Evolutionary conservation across 1,140 invertebrate species (phyloP).

Genomic region (Lordiphosa stackelbergi): DNA sequence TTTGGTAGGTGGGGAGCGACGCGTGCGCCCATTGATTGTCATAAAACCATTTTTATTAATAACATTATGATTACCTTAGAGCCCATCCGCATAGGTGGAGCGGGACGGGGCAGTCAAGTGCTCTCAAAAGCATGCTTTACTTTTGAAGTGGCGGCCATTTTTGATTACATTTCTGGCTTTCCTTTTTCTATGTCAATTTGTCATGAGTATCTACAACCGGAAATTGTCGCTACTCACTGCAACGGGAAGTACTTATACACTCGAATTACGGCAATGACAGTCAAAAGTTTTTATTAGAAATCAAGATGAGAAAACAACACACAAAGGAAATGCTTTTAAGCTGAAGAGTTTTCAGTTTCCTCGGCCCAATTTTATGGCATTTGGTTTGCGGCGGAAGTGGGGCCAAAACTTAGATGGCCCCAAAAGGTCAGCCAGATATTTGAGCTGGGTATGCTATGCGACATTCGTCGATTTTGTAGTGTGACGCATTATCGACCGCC

Average conservation of each 20-base stretch:
- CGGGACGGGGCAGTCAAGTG: background rate
- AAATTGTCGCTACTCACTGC: slow-evolving; percentile 38
- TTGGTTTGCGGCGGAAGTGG: slow-evolving; percentile 31
- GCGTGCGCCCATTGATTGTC: slow-evolving; percentile 57
- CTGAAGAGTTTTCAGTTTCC: slow-evolving; percentile 42
- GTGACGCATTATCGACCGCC: slow-evolving; percentile 26
- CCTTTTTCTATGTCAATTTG: slow-evolving; percentile 17
- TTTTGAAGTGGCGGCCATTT: slow-evolving; percentile 21
- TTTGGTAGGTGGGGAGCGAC: slow-evolving; percentile 21
- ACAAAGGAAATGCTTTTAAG: slow-evolving; percentile 26
- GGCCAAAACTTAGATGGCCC: slow-evolving; percentile 18
- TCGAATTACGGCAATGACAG: slow-evolving; percentile 48
- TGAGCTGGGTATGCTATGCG: slow-evolving; percentile 18
- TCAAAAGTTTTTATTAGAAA: slow-evolving; percentile 61
- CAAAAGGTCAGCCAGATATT: slow-evolving; percentile 14
- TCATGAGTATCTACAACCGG: slow-evolving; percentile 30
- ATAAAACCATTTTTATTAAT: slow-evolving; percentile 68
- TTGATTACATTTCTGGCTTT: slow-evolving; percentile 9
- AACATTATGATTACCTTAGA: slow-evolving; percentile 59
- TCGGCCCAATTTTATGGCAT: slow-evolving; percentile 43
- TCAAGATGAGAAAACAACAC: slow-evolving; percentile 18
- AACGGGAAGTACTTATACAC: slow-evolving; percentile 66
- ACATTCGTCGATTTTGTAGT: background rate
- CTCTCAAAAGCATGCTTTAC: slow-evolving; percentile 15
- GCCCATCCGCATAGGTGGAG: slow-evolving; percentile 2